These are phyloP conservation scores for Perodicticus potto DNA, from an alignment of 2,797 vertebrate genomes.

Conservation along the genomic window DNA sequence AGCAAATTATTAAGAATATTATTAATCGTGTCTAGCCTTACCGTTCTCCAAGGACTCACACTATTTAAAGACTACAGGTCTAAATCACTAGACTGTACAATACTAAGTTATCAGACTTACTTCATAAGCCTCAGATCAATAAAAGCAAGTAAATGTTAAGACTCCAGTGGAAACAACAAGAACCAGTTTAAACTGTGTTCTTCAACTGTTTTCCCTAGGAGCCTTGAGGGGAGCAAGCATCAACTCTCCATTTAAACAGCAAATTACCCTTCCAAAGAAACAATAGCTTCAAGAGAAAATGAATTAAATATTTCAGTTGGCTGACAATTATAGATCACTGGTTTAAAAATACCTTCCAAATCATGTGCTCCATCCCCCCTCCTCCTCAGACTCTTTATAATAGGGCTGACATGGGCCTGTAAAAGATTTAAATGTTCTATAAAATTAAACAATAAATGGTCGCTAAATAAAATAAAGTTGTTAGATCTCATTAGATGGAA, in stretches of 20 bases:
- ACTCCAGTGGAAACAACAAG: background rate
- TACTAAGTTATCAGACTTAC: background rate
- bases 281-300: conserved; percentile 3
- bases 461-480: background rate
- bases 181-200: background rate
- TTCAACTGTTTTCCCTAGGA: background rate
- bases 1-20: background rate
- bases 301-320: conserved; percentile 12
- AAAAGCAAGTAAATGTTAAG: conserved; percentile 34
- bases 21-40: background rate
- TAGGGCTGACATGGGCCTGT: background rate
- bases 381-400: background rate
- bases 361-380: background rate
- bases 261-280: conserved; percentile 47
- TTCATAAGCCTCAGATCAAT: conserved; percentile 60
- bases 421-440: conserved; percentile 26
- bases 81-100: background rate
- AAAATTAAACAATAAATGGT: background rate
- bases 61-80: background rate
- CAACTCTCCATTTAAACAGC: conserved; percentile 19
- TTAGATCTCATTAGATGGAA: background rate
- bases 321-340: background rate
- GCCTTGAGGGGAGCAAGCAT: background rate
- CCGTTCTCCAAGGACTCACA: background rate
- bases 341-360: background rate